phyloP scores from a whole-genome alignment of 2,888 invertebrate species.

The Carpatolechia fugitivella region DNA sequence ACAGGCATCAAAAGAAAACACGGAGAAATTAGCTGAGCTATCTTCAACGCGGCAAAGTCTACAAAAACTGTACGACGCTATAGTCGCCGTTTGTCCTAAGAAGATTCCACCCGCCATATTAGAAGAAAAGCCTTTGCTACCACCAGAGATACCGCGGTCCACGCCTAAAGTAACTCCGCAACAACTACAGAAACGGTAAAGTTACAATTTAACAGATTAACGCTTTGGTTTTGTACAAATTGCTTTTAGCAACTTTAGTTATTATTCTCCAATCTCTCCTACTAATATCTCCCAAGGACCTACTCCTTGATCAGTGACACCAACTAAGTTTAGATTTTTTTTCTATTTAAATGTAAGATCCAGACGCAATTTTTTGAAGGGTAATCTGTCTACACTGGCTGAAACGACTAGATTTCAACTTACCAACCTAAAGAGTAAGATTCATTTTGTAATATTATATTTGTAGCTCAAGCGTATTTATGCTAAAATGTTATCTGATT shows the following conservation, averaged over 20 bases:
- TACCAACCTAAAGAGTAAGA: too few relatives aligned
- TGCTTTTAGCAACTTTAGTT: neutral
- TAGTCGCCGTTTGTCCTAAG: conserved; percentile 80
- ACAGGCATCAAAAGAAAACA: conserved; percentile 75
- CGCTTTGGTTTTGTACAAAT: neutral
- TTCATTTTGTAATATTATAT: too few relatives aligned
- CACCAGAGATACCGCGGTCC: conserved; percentile 51
- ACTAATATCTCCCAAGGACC: too few relatives aligned
- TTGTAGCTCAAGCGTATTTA: too few relatives aligned
- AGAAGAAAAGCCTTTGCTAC: conserved; percentile 67
- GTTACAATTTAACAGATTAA: too few relatives aligned
- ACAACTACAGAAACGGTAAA: conserved; percentile 68
- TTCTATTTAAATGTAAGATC: too few relatives aligned
- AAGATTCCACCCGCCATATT: conserved; percentile 76
- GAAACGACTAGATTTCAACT: too few relatives aligned
- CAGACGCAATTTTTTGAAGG: too few relatives aligned
- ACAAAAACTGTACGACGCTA: conserved; percentile 81
- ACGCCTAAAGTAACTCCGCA: conserved; percentile 69
- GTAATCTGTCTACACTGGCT: too few relatives aligned
- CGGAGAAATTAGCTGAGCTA: conserved; percentile 81
- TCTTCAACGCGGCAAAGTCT: conserved; percentile 80
- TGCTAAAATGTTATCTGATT: neutral
- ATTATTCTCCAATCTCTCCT: too few relatives aligned
- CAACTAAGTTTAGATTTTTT: too few relatives aligned
- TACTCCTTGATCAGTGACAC: too few relatives aligned